A percentile compares a stretch with the other conserved stretches of the same genome.
phyloP scores from a whole-genome alignment of 2,797 vertebrate genomes.

The Pempheris klunzingeri region DNA sequence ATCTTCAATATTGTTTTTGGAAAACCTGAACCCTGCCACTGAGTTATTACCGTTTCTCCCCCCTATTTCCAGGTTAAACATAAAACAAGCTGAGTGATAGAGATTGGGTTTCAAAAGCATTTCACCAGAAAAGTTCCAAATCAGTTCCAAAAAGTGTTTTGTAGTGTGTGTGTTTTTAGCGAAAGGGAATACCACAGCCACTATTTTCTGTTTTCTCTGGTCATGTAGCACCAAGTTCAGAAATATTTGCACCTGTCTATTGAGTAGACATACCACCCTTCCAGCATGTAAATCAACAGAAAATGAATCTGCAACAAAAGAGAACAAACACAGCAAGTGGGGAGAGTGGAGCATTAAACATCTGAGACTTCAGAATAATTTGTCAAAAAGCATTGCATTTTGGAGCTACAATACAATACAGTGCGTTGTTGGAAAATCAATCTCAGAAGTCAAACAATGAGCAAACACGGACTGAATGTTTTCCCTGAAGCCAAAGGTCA shows the following conservation, averaged over 20 bases:
- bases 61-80: neutral
- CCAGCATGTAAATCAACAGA: neutral
- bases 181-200: no score
- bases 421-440: neutral
- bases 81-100: neutral
- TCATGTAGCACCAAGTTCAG: no score
- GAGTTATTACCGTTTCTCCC: neutral
- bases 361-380: neutral
- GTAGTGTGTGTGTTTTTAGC: neutral
- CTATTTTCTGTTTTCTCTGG: no score
- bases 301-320: neutral
- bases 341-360: neutral
- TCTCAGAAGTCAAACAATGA: neutral
- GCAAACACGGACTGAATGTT: neutral
- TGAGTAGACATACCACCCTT: no score
- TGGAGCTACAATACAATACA: neutral
- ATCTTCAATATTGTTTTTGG: slow-evolving; percentile 20
- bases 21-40: neutral
- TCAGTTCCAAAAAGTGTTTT: no score
- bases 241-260: no score
- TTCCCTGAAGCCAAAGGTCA: neutral
- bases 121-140: neutral
- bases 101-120: neutral
- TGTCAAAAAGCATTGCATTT: neutral
- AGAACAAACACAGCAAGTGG: neutral